Conservation (phyloP, 2,797 vertebrate genomes). For the Enteromius fasciolatus region DNA sequence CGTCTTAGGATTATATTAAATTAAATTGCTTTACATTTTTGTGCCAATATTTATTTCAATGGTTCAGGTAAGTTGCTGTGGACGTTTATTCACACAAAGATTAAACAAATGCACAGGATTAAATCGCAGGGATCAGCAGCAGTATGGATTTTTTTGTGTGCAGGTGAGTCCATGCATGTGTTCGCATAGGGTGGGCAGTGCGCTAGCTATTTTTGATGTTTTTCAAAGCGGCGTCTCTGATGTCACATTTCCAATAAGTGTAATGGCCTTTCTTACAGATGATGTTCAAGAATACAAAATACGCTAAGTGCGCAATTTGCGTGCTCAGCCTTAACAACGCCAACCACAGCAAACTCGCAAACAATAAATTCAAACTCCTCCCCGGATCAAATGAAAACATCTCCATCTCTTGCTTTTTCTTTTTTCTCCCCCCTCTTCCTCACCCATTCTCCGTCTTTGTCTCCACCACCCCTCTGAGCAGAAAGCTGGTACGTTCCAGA, state of each 20-base stretch:
- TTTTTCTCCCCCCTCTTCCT: constrained; percentile 12
- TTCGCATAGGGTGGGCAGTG: neutral
- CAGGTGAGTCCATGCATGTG: constrained; percentile 11
- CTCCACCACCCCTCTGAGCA: constrained; percentile 42
- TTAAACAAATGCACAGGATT: neutral
- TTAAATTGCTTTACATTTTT: neutral
- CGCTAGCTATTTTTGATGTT: constrained; percentile 2
- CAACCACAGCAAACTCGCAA: constrained; percentile 1
- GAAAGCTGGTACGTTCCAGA: constrained; percentile 59
- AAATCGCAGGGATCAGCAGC: neutral
- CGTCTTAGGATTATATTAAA: neutral
- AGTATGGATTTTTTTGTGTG: neutral
- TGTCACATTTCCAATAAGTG: constrained; percentile 23
- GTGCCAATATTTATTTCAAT: neutral
- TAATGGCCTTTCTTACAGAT: constrained; percentile 23
- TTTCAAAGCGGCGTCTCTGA: constrained; percentile 32
- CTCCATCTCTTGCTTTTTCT: constrained; percentile 10
- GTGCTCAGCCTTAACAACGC: constrained; percentile 8
- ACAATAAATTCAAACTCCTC: constrained; percentile 1
- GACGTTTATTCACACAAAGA: neutral
- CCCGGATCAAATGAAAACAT: constrained; percentile 9
- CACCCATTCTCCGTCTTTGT: constrained; percentile 37
- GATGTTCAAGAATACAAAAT: constrained; percentile 1
- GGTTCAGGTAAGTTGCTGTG: neutral
- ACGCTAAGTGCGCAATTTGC: neutral